These are phyloP conservation scores for Onychomys arenicola DNA, from an alignment of 2,797 vertebrate species.

Conservation along the genomic window DNA sequence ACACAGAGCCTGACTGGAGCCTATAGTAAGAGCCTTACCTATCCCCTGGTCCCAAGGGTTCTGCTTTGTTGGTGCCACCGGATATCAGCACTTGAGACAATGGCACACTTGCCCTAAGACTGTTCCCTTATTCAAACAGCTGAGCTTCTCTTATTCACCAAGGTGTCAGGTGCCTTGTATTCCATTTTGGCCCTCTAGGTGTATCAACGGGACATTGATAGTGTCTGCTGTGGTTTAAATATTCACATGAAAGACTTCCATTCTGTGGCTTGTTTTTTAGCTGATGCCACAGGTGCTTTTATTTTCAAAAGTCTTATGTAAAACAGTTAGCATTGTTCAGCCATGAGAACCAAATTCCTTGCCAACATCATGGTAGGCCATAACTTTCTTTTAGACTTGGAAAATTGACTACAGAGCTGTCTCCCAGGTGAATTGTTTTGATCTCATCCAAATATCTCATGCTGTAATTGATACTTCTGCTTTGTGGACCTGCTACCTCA, in stretches of 20 bases:
- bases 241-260: constrained; percentile 29
- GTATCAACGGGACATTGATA: not conserved
- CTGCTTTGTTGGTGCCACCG: constrained; percentile 19
- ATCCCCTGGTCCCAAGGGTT: not conserved
- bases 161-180: constrained; percentile 39
- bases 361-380: constrained; percentile 12
- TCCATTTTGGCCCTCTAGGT: constrained; percentile 40
- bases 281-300: constrained; percentile 31
- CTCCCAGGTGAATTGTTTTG: constrained; percentile 71
- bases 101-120: constrained; percentile 31
- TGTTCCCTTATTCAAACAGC: constrained; percentile 47
- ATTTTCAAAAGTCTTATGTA: constrained; percentile 65
- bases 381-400: constrained; percentile 57
- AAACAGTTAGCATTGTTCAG: constrained; percentile 63
- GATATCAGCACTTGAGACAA: constrained; percentile 36
- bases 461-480: constrained; percentile 71
- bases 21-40: constrained; percentile 14
- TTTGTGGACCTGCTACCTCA: constrained; percentile 77
- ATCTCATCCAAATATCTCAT: constrained; percentile 64
- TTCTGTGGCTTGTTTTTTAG: constrained; percentile 61
- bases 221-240: constrained; percentile 56
- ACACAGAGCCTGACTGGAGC: not conserved
- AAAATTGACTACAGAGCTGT: not conserved
- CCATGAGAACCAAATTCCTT: constrained; percentile 68
- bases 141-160: constrained; percentile 38